Conservation (phyloP, 92 coral and sea anemone genomes). For the Desmophyllum pertusum region DNA sequence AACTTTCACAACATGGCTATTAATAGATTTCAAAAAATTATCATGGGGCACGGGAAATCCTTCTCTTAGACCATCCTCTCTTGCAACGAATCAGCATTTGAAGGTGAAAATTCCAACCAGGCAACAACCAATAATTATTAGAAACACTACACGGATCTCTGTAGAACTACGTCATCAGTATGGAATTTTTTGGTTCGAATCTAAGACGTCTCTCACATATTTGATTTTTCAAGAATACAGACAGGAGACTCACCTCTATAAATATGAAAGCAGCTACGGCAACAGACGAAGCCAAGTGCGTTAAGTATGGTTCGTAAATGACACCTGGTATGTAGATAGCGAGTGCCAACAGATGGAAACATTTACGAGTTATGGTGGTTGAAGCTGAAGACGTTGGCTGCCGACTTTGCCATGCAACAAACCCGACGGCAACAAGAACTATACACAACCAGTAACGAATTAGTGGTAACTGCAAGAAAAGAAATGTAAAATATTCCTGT, state of each 20-base stretch:
- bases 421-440: slow-evolving; percentile 64
- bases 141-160: too few species aligned
- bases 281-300: slow-evolving; percentile 87
- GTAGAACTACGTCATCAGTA: too few species aligned
- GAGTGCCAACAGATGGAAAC: slow-evolving; percentile 81
- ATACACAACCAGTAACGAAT: slow-evolving; percentile 73
- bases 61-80: too few species aligned
- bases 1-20: too few species aligned
- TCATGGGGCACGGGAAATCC: too few species aligned
- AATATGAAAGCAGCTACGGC: slow-evolving; percentile 90
- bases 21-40: too few species aligned
- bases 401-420: slow-evolving; percentile 77
- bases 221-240: background rate
- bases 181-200: too few species aligned
- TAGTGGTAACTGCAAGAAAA: slow-evolving; percentile 21
- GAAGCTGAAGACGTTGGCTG: slow-evolving; percentile 32
- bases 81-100: too few species aligned
- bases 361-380: slow-evolving; percentile 72
- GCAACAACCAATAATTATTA: too few species aligned
- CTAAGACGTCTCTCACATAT: too few species aligned
- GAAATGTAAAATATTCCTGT: too few species aligned
- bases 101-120: too few species aligned
- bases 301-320: slow-evolving; percentile 76
- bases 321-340: slow-evolving; percentile 91
- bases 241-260: slow-evolving; percentile 82